phyloP scores from a whole-genome alignment of 2,888 invertebrate species.

The Polyommatus iphigenia region DNA sequence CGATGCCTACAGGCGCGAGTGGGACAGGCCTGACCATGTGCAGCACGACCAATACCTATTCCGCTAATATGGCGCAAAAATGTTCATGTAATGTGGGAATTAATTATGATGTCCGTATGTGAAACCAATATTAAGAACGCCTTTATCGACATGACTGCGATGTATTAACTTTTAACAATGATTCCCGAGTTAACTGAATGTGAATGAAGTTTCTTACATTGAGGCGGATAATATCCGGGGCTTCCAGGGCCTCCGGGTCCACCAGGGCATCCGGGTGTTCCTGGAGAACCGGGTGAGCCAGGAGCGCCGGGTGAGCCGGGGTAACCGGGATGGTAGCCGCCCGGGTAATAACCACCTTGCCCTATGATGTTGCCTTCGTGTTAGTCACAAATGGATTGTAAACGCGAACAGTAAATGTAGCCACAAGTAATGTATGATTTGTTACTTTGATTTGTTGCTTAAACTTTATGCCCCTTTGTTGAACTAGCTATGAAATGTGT shows the following conservation, averaged over 20 bases:
- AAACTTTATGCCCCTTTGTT: too few species aligned
- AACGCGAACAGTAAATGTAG: not conserved
- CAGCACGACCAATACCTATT: too few species aligned
- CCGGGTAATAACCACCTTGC: constrained; percentile 34
- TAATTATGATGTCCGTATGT: too few species aligned
- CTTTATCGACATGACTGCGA: too few species aligned
- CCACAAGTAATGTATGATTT: not conserved
- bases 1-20: too few species aligned
- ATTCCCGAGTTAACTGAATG: too few species aligned
- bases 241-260: constrained; percentile 35
- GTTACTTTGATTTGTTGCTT: not conserved
- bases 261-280: constrained; percentile 36
- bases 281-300: constrained; percentile 35
- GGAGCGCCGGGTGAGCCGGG: constrained; percentile 8
- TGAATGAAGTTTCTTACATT: constrained; percentile 11
- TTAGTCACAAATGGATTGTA: constrained; percentile 2
- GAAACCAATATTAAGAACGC: too few species aligned
- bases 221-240: constrained; percentile 11
- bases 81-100: too few species aligned
- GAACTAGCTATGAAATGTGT: not conserved
- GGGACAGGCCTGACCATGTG: too few species aligned
- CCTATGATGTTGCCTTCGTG: constrained; percentile 14
- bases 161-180: too few species aligned
- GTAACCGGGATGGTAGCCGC: constrained; percentile 37
- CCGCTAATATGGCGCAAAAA: too few species aligned